These are phyloP conservation scores for Monopterus albus DNA, from an alignment of 2,113 vertebrate species.

Conservation along the genomic window DNA sequence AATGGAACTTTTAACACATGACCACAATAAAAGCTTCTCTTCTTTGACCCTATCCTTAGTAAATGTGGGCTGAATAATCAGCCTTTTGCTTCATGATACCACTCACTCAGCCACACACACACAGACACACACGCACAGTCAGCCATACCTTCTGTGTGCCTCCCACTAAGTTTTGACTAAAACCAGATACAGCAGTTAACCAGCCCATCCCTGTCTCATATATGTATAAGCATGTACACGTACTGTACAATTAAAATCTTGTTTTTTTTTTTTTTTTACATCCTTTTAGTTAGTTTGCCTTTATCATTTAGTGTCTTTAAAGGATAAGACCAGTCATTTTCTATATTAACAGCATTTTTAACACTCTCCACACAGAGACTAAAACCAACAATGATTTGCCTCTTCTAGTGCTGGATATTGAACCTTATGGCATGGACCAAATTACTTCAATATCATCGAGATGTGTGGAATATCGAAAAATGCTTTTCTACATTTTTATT, in stretches of 20 bases:
- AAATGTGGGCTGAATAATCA: slow-evolving; percentile 58
- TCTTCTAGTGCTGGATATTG: too few species aligned
- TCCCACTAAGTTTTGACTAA: slow-evolving; percentile 63
- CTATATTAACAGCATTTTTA: too few species aligned
- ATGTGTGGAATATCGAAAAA: too few species aligned
- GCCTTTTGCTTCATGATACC: slow-evolving; percentile 23
- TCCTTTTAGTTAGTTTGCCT: too few species aligned
- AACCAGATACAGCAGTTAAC: slow-evolving; percentile 68
- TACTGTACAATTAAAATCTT: slow-evolving; percentile 16
- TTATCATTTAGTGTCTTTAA: too few species aligned
- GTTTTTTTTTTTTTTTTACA: slow-evolving; percentile 11
- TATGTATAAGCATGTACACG: slow-evolving; percentile 17
- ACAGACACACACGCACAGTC: slow-evolving; percentile 35
- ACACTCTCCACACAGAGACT: too few species aligned
- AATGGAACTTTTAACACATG: slow-evolving; percentile 49
- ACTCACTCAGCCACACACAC: too few species aligned
- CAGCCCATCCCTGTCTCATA: slow-evolving; percentile 63
- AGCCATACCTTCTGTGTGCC: slow-evolving; percentile 61
- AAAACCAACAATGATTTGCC: too few species aligned
- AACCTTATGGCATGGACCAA: too few species aligned
- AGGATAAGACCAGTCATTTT: too few species aligned
- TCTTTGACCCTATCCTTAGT: slow-evolving; percentile 52
- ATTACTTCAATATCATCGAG: too few species aligned
- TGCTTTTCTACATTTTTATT: too few species aligned
- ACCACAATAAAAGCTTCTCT: slow-evolving; percentile 33